Conservation (phyloP, 2,888 invertebrate species). For the Clivina fossor region DNA sequence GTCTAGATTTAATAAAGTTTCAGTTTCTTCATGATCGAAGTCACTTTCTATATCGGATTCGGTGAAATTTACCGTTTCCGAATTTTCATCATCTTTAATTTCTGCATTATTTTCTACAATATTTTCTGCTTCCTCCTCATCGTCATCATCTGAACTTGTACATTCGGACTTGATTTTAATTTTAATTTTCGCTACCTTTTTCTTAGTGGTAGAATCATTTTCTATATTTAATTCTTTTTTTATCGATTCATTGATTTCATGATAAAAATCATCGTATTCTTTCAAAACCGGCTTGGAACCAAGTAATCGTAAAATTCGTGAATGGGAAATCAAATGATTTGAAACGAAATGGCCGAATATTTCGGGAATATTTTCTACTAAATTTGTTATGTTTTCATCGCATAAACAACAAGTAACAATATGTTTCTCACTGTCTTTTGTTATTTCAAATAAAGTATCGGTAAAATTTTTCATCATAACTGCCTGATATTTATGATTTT, state of each 20-base stretch:
- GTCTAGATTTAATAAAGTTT: conserved; percentile 14
- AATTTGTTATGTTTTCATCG: conserved; percentile 26
- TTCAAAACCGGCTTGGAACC: conserved; percentile 8
- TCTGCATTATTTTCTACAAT: background rate
- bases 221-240: conserved; percentile 6
- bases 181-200: too few species aligned
- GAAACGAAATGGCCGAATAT: conserved; percentile 16
- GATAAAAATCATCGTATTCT: conserved; percentile 28
- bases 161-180: conserved; percentile 9
- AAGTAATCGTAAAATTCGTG: conserved; percentile 13
- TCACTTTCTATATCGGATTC: conserved; percentile 18
- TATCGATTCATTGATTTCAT: conserved; percentile 24
- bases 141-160: background rate
- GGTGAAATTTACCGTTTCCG: conserved; percentile 3
- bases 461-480: conserved; percentile 29
- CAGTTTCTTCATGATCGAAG: conserved; percentile 14
- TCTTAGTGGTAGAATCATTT: background rate
- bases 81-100: too few species aligned
- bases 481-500: conserved; percentile 23
- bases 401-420: conserved; percentile 31
- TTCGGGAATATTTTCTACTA: conserved; percentile 10
- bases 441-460: conserved; percentile 27
- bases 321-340: conserved; percentile 12
- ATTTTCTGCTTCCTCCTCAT: background rate
- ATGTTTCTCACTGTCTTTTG: conserved; percentile 20